Base-by-base conservation (phyloP, 92 coral and sea anemone genomes). In the Desmophyllum pertusum region DNA sequence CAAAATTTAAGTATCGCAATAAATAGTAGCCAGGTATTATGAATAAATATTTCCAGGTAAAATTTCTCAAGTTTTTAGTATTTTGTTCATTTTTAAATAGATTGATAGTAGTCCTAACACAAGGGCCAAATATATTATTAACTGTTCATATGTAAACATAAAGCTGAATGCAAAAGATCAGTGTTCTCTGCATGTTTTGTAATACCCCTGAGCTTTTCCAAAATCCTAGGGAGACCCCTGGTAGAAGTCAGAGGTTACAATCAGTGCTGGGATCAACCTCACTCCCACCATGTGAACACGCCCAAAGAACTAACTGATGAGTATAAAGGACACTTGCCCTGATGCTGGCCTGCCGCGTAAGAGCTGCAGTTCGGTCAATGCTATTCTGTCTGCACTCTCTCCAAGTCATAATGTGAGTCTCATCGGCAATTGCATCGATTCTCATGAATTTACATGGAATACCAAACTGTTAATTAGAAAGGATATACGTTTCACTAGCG, bases 401-500 rank as follows among this genome's bases (percentile, higher is more conserved):
- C 97, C 97, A 93, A 51, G 97, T 93, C 89, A 90, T 86, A 76
- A 93, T 87, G 88, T 93, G 94, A 86, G 94, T 89, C 51, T 89
- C 80, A 51, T 91, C 89, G 41, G 78, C 78, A 81, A 81, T 71
- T 81, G 94, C 97, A 86, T 91, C 97, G 46, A 93, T 88, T 91
- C 85, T 88, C 97, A 93, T 93, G 89, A 85, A 93, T 86, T 87
- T 84, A 88, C 97, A 93, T n/a, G 97, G 94, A 30, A 93, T 93
- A 33, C 97, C 97, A 86, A 88, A 93, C 97, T 93, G 93, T 85
- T 72, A 84, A 93, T n/a, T n/a, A n/a, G 59, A 83, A 73, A 85
- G 86, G 83, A 46, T 51, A 68, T 6, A 39, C n/a, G 61, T 43
- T 83, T 70, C 46, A 70, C 29, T 30, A 51, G 84, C 63, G 6